These are phyloP conservation scores for Zaprionus obscuricornis DNA, from an alignment of 2,888 invertebrate genomes.

Conservation along the genomic window DNA sequence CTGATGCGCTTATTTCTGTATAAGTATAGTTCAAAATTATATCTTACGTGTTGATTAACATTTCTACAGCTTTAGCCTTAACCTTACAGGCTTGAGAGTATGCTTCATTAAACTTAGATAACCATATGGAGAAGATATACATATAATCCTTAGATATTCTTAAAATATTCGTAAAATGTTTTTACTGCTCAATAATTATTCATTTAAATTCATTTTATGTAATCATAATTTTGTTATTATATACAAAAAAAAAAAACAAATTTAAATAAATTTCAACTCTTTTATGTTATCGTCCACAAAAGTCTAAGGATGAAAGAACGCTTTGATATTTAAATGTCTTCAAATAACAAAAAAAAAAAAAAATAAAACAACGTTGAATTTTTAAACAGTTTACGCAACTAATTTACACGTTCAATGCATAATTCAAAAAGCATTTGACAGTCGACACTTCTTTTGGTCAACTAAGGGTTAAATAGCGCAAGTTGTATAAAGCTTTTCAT, in stretches of 20 bases:
- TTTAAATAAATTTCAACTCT: constrained; percentile 43
- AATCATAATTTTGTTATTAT: constrained; percentile 13
- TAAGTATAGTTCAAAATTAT: constrained; percentile 47
- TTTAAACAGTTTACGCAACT: constrained; percentile 53
- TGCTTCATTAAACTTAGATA: no score
- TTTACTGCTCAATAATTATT: constrained; percentile 13
- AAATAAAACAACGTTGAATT: no score
- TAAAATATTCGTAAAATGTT: no score
- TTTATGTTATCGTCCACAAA: no score
- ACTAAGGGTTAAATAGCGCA: constrained; percentile 58
- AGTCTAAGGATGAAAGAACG: constrained; percentile 24
- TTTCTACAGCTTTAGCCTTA: constrained; percentile 53
- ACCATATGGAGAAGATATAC: no score
- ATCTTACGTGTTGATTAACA: constrained; percentile 46
- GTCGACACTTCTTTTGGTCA: constrained; percentile 30
- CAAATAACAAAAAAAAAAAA: no score
- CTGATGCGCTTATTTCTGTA: constrained; percentile 35
- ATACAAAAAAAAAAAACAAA: no score
- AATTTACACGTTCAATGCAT: constrained; percentile 68
- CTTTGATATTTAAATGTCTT: constrained; percentile 80
- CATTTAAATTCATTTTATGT: no score
- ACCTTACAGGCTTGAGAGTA: neutral
- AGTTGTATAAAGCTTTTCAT: constrained; percentile 45
- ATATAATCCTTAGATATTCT: no score
- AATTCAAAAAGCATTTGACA: constrained; percentile 62